These are phyloP conservation scores for Sinosuthora webbiana DNA, from an alignment of 2,113 vertebrate species.

Conservation along the genomic window DNA sequence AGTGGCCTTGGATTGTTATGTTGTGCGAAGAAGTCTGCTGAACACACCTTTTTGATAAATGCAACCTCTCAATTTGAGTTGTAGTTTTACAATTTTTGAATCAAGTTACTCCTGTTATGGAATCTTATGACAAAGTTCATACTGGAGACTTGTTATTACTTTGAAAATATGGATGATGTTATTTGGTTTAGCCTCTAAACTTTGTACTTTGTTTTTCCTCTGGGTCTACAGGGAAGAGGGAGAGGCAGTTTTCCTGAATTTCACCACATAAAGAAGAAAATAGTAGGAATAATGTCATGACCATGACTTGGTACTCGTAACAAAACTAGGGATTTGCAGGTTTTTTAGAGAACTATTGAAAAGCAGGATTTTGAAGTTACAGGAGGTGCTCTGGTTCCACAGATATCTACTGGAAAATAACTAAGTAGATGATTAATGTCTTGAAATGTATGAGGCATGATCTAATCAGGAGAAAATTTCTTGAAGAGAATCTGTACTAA, in stretches of 20 bases:
- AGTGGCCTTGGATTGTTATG: not conserved
- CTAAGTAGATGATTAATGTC: not conserved
- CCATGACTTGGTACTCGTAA: not conserved
- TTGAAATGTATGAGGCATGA: not conserved
- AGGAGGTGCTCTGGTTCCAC: not conserved
- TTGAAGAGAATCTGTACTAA: not conserved
- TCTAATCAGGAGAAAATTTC: not conserved
- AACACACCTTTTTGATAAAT: not conserved
- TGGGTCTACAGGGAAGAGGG: not conserved
- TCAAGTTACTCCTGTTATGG: not conserved
- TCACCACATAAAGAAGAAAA: not conserved
- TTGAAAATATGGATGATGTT: not conserved
- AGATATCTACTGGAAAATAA: not conserved
- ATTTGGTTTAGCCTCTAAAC: not conserved
- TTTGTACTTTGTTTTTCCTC: not conserved
- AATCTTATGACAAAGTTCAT: not conserved
- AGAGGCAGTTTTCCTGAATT: not conserved
- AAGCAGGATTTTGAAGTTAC: not conserved
- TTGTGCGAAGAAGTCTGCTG: not conserved
- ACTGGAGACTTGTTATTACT: not conserved
- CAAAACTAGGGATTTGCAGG: not conserved
- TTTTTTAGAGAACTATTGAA: not conserved
- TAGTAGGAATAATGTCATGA: not conserved
- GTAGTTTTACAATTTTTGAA: not conserved
- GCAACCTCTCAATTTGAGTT: not conserved